phyloP scores from a whole-genome alignment of 2,797 vertebrate species.

The Anguilla obscura region DNA sequence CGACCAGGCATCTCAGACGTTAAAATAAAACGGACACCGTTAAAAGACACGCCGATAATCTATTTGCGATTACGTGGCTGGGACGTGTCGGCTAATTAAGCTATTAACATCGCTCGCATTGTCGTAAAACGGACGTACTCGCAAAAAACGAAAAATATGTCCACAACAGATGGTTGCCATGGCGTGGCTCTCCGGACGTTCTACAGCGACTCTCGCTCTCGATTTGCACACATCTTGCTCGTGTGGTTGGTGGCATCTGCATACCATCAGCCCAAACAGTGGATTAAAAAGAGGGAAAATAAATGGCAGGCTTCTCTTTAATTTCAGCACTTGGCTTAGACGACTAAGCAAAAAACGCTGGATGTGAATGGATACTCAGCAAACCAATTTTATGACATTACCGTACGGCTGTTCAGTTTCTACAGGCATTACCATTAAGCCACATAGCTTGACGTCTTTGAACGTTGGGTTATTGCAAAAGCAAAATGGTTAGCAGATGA shows the following conservation, averaged over 20 bases:
- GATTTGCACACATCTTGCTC: background rate
- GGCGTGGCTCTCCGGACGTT: background rate
- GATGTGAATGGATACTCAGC: background rate
- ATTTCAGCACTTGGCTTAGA: background rate
- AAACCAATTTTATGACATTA: background rate
- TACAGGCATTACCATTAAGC: background rate
- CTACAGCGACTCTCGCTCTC: background rate
- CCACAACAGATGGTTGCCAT: background rate
- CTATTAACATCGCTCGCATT: background rate
- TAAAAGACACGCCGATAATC: background rate
- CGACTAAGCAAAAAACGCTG: background rate
- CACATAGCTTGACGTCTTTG: background rate
- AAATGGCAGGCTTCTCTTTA: background rate
- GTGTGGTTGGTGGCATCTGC: background rate
- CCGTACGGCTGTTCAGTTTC: background rate
- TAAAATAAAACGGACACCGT: background rate
- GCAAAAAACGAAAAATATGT: background rate
- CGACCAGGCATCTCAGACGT: background rate
- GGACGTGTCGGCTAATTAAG: background rate
- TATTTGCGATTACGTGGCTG: background rate
- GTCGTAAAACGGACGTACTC: background rate
- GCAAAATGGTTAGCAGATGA: background rate
- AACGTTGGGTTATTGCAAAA: background rate
- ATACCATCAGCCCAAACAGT: background rate
- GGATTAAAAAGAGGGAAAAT: background rate